Evolutionary conservation across 2,888 invertebrate genomes (phyloP).

Genomic region (Thelaira solivaga): DNA sequence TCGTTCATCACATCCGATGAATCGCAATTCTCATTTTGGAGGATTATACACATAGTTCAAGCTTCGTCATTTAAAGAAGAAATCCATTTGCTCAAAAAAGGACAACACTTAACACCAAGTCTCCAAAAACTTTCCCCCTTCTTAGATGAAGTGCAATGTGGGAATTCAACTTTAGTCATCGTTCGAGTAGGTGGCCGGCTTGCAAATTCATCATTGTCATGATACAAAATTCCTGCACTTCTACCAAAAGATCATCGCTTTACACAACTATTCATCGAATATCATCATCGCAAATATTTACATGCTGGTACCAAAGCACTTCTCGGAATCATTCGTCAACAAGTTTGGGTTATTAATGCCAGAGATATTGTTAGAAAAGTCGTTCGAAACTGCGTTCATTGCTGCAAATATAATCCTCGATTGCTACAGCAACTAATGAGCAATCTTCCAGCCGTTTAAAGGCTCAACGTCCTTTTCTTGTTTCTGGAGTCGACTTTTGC

Average conservation of each 20-base stretch:
- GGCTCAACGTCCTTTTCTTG: neutral
- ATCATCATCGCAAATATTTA: neutral
- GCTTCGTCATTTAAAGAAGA: neutral
- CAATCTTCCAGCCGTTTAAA: conserved; percentile 40
- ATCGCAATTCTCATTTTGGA: neutral
- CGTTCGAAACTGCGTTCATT: conserved; percentile 39
- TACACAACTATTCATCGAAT: neutral
- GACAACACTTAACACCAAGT: neutral
- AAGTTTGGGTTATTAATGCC: conserved; percentile 30
- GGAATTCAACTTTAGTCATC: neutral
- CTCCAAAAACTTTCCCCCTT: conserved; percentile 13
- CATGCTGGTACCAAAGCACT: conserved; percentile 40
- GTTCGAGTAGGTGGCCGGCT: conserved; percentile 56
- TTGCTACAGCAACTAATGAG: conserved; percentile 54
- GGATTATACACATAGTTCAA: neutral
- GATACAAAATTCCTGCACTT: conserved; percentile 62
- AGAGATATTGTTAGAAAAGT: conserved; percentile 25
- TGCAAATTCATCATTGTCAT: conserved; percentile 51
- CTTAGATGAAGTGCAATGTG: neutral
- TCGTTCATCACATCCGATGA: neutral
- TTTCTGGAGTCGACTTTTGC: neutral
- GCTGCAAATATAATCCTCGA: conserved; percentile 33
- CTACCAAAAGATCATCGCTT: neutral
- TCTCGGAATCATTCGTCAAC: conserved; percentile 51
- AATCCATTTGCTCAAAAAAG: neutral